A percentile compares a stretch with the other conserved stretches of the same genome.
Conservation (phyloP, 2,888 invertebrate genomes). For the Drosophila crucigera region DNA sequence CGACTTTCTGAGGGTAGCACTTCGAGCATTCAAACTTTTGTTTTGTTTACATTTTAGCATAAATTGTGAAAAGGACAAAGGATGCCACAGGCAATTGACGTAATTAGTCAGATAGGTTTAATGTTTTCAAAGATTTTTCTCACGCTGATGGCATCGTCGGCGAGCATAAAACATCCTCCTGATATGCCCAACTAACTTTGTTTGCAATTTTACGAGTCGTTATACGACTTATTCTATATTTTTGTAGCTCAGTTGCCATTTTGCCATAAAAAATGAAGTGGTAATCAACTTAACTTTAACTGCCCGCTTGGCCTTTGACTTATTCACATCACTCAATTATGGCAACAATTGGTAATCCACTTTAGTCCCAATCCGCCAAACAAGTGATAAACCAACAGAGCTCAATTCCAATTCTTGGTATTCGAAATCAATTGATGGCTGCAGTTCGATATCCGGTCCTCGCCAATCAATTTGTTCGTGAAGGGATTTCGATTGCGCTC, state of each 20-base stretch:
- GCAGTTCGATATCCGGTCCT: constrained; percentile 44
- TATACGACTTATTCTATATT: constrained; percentile 60
- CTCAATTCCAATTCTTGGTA: constrained; percentile 1
- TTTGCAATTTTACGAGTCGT: constrained; percentile 28
- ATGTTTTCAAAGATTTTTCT: constrained; percentile 33
- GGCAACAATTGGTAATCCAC: constrained; percentile 76
- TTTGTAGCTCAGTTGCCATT: constrained; percentile 51
- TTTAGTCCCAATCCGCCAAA: constrained; percentile 69
- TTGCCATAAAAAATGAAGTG: constrained; percentile 52
- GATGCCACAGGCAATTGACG: constrained; percentile 41
- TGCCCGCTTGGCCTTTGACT: constrained; percentile 10
- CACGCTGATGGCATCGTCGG: constrained; percentile 23
- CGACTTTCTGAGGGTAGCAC: constrained; percentile 19
- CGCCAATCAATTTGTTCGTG: constrained; percentile 55
- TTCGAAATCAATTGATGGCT: constrained; percentile 62
- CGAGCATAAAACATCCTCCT: not conserved
- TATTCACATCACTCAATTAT: constrained; percentile 69
- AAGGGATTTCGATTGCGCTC: constrained; percentile 35
- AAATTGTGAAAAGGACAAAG: constrained; percentile 31
- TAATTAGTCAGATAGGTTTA: constrained; percentile 40
- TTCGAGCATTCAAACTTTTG: constrained; percentile 40
- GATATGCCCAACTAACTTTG: not conserved
- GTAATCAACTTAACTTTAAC: constrained; percentile 38
- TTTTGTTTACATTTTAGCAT: constrained; percentile 49
- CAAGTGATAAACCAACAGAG: constrained; percentile 62